These are phyloP conservation scores for Amphiura filiformis DNA, from an alignment of 35 echinoderm and acorn worm genomes.

Conservation along the genomic window DNA sequence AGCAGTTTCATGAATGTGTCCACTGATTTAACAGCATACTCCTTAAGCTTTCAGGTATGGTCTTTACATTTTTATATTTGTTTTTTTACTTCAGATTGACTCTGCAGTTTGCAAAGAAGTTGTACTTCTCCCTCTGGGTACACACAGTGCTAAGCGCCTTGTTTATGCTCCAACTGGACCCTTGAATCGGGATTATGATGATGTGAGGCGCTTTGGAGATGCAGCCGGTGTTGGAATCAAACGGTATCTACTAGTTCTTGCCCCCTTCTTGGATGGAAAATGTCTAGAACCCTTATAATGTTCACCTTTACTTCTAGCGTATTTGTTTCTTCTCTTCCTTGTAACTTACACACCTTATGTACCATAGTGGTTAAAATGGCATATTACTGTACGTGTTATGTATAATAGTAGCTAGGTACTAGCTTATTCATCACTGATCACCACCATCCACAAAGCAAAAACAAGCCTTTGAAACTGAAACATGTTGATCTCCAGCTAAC, in stretches of 20 bases:
- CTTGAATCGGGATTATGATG: conserved; percentile 87
- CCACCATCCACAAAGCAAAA: no score
- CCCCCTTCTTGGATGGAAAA: no score
- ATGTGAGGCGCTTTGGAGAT: conserved; percentile 80
- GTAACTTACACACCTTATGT: neutral
- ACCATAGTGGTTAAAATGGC: no score
- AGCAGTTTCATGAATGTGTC: no score
- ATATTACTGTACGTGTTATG: no score
- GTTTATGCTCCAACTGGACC: conserved; percentile 93
- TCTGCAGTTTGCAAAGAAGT: neutral
- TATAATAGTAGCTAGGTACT: no score
- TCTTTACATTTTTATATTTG: no score
- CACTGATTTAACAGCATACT: no score
- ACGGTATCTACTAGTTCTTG: conserved; percentile 47
- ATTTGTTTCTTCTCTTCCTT: neutral
- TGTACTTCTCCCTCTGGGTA: neutral
- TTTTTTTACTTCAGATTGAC: neutral
- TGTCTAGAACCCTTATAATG: neutral
- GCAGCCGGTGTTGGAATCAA: conserved; percentile 83
- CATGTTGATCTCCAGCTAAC: no score
- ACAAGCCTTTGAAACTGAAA: no score
- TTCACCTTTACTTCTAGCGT: neutral
- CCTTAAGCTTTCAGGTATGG: no score
- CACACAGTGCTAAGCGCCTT: conserved; percentile 13
- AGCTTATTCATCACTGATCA: no score